Base-by-base conservation (phyloP, 2,888 invertebrate genomes). In the Azorinus chamasolen region DNA sequence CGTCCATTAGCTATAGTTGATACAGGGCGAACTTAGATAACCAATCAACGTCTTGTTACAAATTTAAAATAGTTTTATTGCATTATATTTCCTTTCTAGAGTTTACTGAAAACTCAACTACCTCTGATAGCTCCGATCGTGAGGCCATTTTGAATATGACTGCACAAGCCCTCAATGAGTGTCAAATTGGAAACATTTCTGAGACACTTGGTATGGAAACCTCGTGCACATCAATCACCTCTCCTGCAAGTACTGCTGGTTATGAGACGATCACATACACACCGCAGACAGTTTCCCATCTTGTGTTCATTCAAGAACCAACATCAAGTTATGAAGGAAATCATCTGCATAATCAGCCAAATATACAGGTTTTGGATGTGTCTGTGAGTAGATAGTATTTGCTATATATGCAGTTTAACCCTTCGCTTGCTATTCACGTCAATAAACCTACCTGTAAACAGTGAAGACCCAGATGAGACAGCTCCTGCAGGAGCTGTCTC, bases 181-280 rank as follows among this genome's bases (percentile, higher is more conserved):
- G 83, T 61, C 84, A 84, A 63, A 79, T 78, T 20, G 79, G 79
- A 2, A 66, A 80, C 45, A 50, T 76, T 14, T 69, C 68, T 0
- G 22, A 62, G 22, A 25, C 61, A 2, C 51, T 80, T 27, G 76
- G 76, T 57, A 54, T 80, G 10, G 51, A 71, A 22, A 62, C 55
- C 14, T 62, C 64, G 1, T 80, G 79, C 58, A 48, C 72, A n/a
- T 59, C 69, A n/a, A 72, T 80, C 10, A 24, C 53, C 10, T 61
- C 76, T 8, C 75, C 76, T 0, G 50, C 76, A 18, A 22, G 24
- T 14, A 63, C 57, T 22, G 37, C 62, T 0, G 32, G 14, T 0
- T 61, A 39, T 2, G 64, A 58, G 6, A n/a, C 63, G 12, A 63
- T 80, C 18, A 64, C 68, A 1, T 80, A 80, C 58, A 45, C 50